These are phyloP conservation scores for Stegodyphus dumicola DNA, from an alignment of 1,140 invertebrate species.

Conservation along the genomic window DNA sequence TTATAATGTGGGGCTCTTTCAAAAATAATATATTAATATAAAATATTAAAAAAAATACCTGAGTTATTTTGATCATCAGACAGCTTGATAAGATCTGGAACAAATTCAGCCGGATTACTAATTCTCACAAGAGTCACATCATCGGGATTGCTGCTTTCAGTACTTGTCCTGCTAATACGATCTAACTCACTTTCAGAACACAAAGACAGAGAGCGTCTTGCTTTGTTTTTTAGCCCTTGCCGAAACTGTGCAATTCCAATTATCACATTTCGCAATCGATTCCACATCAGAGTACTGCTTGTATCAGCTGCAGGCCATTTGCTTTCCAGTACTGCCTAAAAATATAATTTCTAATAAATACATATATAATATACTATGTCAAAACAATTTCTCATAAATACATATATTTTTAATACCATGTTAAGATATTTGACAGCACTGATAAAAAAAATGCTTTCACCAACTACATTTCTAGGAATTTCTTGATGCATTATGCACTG, in stretches of 20 bases:
- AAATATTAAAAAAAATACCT: background rate
- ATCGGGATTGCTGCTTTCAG: constrained; percentile 67
- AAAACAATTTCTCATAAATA: background rate
- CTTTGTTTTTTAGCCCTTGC: constrained; percentile 52
- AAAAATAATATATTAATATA: no score
- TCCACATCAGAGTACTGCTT: constrained; percentile 88
- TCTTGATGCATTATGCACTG: no score
- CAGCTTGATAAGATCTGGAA: constrained; percentile 37
- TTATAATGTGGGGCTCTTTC: no score
- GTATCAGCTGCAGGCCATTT: constrained; percentile 91
- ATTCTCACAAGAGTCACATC: constrained; percentile 62
- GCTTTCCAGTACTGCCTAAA: constrained; percentile 86
- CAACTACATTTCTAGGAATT: no score
- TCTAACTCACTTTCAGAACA: constrained; percentile 69
- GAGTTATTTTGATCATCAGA: constrained; percentile 47
- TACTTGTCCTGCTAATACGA: constrained; percentile 66
- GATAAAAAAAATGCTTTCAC: no score
- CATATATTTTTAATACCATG: background rate
- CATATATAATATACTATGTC: background rate
- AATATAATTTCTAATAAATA: background rate
- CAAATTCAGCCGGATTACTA: constrained; percentile 44
- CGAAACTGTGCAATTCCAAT: constrained; percentile 83
- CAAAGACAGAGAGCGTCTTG: constrained; percentile 65
- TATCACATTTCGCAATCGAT: constrained; percentile 91
- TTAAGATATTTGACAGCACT: background rate